These are phyloP conservation scores for Pluvialis apricaria DNA, from an alignment of 2,113 vertebrate genomes.

Conservation along the genomic window DNA sequence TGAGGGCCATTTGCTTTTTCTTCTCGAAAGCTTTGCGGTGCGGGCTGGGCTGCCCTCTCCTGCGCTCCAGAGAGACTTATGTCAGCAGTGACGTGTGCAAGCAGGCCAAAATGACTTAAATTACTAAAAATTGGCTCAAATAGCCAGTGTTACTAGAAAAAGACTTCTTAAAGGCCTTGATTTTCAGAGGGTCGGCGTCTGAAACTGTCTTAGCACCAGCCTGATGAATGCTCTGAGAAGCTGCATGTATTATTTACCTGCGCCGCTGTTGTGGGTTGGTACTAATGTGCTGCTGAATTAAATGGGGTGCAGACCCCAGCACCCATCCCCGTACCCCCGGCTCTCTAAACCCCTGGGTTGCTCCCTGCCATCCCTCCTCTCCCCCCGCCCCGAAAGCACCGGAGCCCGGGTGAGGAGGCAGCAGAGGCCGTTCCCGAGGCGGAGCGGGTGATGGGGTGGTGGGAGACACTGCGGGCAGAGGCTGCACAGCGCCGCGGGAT, in stretches of 20 bases:
- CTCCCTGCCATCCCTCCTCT: accelerated
- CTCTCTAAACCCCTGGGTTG: not conserved
- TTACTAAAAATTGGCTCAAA: not conserved
- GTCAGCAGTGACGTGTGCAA: not conserved
- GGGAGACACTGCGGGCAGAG: not conserved
- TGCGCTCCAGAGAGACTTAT: accelerated
- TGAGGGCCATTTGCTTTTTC: not conserved
- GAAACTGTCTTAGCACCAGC: not conserved
- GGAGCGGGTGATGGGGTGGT: accelerated
- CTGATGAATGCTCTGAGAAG: not conserved
- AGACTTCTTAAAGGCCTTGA: not conserved
- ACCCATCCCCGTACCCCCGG: not conserved
- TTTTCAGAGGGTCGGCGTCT: not conserved
- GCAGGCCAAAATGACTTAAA: not conserved
- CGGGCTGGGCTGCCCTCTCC: not conserved
- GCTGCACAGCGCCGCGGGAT: accelerated
- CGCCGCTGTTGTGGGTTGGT: accelerated
- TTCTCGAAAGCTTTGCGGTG: not conserved
- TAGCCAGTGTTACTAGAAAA: not conserved
- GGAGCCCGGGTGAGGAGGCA: accelerated
- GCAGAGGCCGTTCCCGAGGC: not conserved
- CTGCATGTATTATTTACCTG: accelerated
- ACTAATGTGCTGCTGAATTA: accelerated
- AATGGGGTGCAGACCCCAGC: not conserved
- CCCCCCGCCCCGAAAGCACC: accelerated